Evolutionary conservation across 2,888 invertebrate species (phyloP), one percentile per base, ranked within the genome.

Genomic region (Homarus gammarus): DNA sequence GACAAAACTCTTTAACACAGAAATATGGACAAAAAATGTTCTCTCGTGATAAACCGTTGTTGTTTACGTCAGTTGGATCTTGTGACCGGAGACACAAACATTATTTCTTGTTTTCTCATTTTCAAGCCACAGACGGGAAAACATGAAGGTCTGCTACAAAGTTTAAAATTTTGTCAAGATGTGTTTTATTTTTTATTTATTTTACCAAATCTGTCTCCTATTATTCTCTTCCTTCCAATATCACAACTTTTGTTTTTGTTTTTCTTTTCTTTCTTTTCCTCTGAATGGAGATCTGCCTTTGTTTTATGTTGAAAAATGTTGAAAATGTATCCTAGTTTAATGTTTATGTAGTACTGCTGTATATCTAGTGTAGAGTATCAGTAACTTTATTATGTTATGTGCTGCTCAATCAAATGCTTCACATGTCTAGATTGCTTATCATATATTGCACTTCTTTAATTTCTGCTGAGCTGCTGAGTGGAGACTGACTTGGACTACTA

Each of bases 91-190:
- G n/a, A 64, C 38, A 79, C 64, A 38, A n/a, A 36, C 36, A 2
- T 31, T 10, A n/a, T 56, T 22, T 22, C 3, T 38, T 38, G 64
- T 72, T 79, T 70, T 79, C 70, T 79, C 40, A 73, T 75, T 89
- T 89, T 84, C 88, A 89, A 89, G 88, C 88, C 51, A 70, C 88
- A 51, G 40, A 12, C 78, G 78, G 88, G 83, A 86, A 38, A 51
- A 68, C 61, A 33, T 77, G 33, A 78, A 86, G 86, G 86, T 86
- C 78, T 40, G 85, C 85, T 78, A 82, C 31, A 49, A n/a, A 44
- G 18, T 75, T 75, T 40, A 27, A 40, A 40, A 44, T 40, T 75
- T 75, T 75, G 75, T 75, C 27, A 44, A 44, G 27, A 75, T n/a
- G 5, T 27, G 1, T 49, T 75, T 70, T 70, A 70, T 36, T 44